Percentiles rank a stretch among this genome's conserved stretches.
These are phyloP conservation scores for Branchinecta lindahli DNA, from an alignment of 1,140 invertebrate species.

Conservation along the genomic window DNA sequence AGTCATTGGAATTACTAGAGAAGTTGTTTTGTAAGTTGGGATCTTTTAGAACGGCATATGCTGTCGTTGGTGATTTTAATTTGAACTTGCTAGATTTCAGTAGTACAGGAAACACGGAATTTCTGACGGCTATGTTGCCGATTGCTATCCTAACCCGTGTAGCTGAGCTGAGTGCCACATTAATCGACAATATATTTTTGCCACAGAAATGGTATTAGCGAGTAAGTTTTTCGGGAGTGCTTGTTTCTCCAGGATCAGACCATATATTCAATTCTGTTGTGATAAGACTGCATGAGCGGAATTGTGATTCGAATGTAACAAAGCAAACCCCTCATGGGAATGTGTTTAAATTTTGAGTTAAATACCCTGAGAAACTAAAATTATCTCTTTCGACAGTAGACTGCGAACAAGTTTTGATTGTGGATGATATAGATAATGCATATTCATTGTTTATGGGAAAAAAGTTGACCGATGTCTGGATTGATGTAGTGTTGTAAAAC, in stretches of 20 bases:
- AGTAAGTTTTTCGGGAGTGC: background rate
- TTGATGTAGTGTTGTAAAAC: background rate
- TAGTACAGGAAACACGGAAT: background rate
- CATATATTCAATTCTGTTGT: background rate
- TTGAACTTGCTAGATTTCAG: background rate
- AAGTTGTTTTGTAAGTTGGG: background rate
- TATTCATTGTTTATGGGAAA: background rate
- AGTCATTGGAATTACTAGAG: background rate
- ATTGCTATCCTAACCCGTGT: conserved; percentile 8
- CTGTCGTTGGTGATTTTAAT: background rate
- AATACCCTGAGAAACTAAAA: conserved; percentile 1
- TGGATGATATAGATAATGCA: background rate
- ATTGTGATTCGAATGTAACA: conserved; percentile 4
- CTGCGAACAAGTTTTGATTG: background rate
- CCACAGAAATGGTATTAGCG: background rate
- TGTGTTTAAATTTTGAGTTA: background rate
- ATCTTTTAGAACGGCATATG: background rate
- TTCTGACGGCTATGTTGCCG: conserved; percentile 4
- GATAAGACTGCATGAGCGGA: background rate
- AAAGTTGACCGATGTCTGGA: background rate
- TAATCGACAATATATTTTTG: conserved; percentile 6
- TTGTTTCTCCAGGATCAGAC: conserved; percentile 1
- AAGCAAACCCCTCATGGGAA: background rate
- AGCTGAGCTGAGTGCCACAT: background rate
- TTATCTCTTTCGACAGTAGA: background rate